Evolutionary conservation across 2,888 invertebrate genomes (phyloP).

Genomic region (Poecilobothrus nobilitatus): DNA sequence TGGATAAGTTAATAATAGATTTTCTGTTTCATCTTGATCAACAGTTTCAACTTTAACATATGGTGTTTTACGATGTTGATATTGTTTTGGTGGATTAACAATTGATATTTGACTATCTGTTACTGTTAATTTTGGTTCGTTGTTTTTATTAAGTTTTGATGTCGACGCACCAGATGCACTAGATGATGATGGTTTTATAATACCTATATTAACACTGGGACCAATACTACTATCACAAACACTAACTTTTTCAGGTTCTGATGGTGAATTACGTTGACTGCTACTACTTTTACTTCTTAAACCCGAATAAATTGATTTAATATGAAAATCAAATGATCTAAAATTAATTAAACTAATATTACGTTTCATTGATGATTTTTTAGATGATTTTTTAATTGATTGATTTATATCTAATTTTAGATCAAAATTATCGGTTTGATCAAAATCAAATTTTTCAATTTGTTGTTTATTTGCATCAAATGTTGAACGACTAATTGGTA

Average conservation of each 20-base stretch:
- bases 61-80: constrained; percentile 31
- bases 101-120: constrained; percentile 9
- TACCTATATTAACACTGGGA: constrained; percentile 15
- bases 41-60: constrained; percentile 39
- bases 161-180: constrained; percentile 7
- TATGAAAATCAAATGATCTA: constrained; percentile 42
- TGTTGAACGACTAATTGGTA: constrained; percentile 4
- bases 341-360: constrained; percentile 37
- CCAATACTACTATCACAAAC: constrained; percentile 19
- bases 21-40: constrained; percentile 36
- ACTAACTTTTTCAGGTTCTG: background rate
- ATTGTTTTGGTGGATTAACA: constrained; percentile 12
- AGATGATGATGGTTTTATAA: constrained; percentile 5
- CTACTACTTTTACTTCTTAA: constrained; percentile 31
- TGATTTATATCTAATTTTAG: constrained; percentile 1
- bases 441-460: constrained; percentile 1
- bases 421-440: background rate
- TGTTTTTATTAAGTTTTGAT: constrained; percentile 7
- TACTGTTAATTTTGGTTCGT: background rate
- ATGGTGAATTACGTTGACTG: constrained; percentile 11
- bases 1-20: constrained; percentile 35
- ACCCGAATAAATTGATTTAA: constrained; percentile 41
- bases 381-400: constrained; percentile 16
- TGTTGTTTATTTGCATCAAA: background rate
- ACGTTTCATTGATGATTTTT: constrained; percentile 21